Percentiles rank a stretch among this genome's conserved stretches.
These are phyloP conservation scores for Caloenas nicobarica DNA, from an alignment of 2,113 vertebrate genomes.

Conservation along the genomic window DNA sequence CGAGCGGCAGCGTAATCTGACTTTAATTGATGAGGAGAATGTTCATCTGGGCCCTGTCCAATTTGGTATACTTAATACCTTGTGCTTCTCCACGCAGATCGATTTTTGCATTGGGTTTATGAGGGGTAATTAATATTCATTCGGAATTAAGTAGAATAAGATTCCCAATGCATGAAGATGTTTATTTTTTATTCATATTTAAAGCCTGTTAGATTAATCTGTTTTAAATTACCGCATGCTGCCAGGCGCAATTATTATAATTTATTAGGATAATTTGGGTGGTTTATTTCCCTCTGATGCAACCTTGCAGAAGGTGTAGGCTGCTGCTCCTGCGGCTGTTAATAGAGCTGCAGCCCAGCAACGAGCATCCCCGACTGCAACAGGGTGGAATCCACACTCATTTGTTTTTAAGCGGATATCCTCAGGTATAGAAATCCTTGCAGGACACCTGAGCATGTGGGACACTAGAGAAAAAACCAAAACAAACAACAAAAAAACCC, in stretches of 20 bases:
- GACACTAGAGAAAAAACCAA: background rate
- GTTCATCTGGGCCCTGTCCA: background rate
- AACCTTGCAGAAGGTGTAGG: background rate
- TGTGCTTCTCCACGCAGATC: background rate
- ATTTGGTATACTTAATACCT: background rate
- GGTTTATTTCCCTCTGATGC: background rate
- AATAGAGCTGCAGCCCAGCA: background rate
- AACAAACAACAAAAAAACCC: too few relatives aligned
- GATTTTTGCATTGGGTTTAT: background rate
- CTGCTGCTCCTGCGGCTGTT: background rate
- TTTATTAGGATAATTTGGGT: conserved; percentile 25
- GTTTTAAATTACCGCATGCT: conserved; percentile 10
- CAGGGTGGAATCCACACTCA: fast-evolving
- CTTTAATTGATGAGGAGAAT: background rate
- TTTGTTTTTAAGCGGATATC: background rate
- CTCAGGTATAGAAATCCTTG: background rate
- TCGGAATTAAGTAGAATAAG: background rate
- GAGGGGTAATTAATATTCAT: background rate
- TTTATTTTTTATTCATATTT: conserved; percentile 61
- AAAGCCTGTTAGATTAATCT: conserved; percentile 54
- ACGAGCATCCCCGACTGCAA: background rate
- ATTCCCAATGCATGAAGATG: background rate
- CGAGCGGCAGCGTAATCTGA: background rate
- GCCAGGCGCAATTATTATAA: conserved; percentile 50
- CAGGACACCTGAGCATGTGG: background rate